Conservation (phyloP, 1,140 invertebrate genomes). For the Globodera rostochiensis region DNA sequence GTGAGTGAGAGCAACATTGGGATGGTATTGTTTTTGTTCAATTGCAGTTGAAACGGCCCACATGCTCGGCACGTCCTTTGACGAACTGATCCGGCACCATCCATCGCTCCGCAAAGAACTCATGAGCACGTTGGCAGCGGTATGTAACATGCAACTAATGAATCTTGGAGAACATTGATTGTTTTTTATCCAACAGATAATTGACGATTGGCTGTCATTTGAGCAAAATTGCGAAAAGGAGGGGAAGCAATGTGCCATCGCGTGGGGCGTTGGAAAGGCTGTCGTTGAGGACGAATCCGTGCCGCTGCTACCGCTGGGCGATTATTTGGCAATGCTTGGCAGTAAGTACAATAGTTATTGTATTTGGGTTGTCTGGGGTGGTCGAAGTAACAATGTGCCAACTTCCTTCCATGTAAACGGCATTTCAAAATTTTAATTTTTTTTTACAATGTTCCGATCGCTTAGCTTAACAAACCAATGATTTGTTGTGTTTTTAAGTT, state of each 20-base stretch:
- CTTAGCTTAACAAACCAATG: too few relatives aligned
- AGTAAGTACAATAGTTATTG: neutral
- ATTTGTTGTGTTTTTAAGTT: slow-evolving; percentile 15
- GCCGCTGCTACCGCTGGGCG: slow-evolving; percentile 33
- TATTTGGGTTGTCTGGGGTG: neutral
- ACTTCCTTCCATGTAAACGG: neutral
- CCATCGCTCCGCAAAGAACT: slow-evolving; percentile 73
- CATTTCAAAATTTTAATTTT: slow-evolving; percentile 13
- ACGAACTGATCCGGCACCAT: slow-evolving; percentile 88
- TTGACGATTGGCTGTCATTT: slow-evolving; percentile 43
- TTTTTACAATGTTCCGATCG: neutral
- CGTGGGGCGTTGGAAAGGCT: slow-evolving; percentile 35
- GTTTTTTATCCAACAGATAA: slow-evolving; percentile 8
- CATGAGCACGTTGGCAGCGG: slow-evolving; percentile 44
- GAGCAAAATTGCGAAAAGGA: slow-evolving; percentile 11
- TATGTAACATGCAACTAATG: slow-evolving; percentile 4
- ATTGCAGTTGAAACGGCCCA: slow-evolving; percentile 77
- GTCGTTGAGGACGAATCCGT: slow-evolving; percentile 31
- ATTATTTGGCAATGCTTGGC: slow-evolving; percentile 45
- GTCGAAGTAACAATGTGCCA: too few relatives aligned
- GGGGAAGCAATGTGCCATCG: slow-evolving; percentile 28
- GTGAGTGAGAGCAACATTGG: slow-evolving; percentile 24
- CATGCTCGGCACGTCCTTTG: slow-evolving; percentile 87
- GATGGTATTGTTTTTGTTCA: too few relatives aligned
- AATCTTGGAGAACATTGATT: too few relatives aligned